These are phyloP conservation scores for Perognathus longimembris DNA, from an alignment of 2,113 vertebrate species.

Conservation along the genomic window DNA sequence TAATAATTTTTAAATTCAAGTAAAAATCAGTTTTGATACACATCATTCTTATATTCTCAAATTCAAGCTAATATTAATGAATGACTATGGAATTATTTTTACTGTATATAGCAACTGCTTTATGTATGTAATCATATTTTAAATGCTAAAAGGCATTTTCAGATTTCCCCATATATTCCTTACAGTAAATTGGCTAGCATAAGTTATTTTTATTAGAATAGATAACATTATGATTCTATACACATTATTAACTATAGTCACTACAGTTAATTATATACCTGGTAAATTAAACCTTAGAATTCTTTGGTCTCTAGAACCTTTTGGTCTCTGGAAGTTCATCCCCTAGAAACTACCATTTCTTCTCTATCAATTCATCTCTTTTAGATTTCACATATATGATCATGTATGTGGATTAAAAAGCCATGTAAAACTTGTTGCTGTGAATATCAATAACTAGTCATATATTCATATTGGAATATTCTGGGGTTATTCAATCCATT, in stretches of 20 bases:
- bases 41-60: background rate
- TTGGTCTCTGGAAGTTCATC: no score
- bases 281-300: background rate
- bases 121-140: background rate
- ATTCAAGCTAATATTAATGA: background rate
- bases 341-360: background rate
- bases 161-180: no score
- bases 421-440: background rate
- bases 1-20: background rate
- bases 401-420: background rate
- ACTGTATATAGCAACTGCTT: background rate
- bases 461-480: background rate
- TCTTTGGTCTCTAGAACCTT: background rate
- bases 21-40: background rate
- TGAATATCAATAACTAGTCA: conserved; percentile 31
- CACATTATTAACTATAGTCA: background rate
- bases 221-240: background rate
- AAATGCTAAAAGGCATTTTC: background rate
- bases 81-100: background rate
- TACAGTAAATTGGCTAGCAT: no score
- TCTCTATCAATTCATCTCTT: background rate
- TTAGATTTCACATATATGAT: background rate
- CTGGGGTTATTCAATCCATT: background rate
- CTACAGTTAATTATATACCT: background rate
- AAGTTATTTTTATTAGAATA: background rate